A percentile compares a stretch with the other conserved stretches of the same genome.
Conservation (phyloP, 2,888 invertebrate species). For the Pasiphila rectangulata region DNA sequence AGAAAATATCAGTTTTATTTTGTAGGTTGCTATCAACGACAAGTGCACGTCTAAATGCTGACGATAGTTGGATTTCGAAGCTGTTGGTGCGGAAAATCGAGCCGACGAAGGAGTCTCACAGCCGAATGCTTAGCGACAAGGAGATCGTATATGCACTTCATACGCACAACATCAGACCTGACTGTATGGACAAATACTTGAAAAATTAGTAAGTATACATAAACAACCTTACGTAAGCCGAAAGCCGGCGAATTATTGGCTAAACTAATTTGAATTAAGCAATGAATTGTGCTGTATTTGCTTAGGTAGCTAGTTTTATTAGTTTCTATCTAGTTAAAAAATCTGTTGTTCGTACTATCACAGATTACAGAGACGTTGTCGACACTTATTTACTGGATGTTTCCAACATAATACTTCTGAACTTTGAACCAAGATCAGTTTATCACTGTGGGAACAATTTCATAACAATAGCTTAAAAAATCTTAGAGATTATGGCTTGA, state of each 20-base stretch:
- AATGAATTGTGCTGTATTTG: constrained; percentile 33
- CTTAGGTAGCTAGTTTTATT: too few species aligned
- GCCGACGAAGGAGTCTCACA: constrained; percentile 97
- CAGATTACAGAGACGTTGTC: too few species aligned
- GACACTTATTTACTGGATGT: constrained; percentile 29
- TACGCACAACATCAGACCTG: constrained; percentile 96
- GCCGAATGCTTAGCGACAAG: constrained; percentile 97
- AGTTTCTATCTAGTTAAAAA: too few species aligned
- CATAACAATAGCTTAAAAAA: neutral
- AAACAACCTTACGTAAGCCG: constrained; percentile 36
- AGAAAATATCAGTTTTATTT: constrained; percentile 44
- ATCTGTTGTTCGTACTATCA: too few species aligned
- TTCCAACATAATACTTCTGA: constrained; percentile 38
- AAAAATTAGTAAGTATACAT: constrained; percentile 94
- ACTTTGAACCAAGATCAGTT: constrained; percentile 44
- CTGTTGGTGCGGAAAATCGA: constrained; percentile 94
- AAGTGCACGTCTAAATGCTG: constrained; percentile 60
- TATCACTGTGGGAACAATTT: constrained; percentile 9
- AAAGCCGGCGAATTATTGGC: constrained; percentile 31
- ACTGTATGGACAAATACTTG: constrained; percentile 91
- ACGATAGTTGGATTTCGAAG: constrained; percentile 94
- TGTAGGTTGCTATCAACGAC: constrained; percentile 67
- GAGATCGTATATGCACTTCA: constrained; percentile 97
- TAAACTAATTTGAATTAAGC: constrained; percentile 55
- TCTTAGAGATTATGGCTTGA: neutral